phyloP scores from a whole-genome alignment of 2,797 vertebrate genomes.

The Anabacerthia variegaticeps region DNA sequence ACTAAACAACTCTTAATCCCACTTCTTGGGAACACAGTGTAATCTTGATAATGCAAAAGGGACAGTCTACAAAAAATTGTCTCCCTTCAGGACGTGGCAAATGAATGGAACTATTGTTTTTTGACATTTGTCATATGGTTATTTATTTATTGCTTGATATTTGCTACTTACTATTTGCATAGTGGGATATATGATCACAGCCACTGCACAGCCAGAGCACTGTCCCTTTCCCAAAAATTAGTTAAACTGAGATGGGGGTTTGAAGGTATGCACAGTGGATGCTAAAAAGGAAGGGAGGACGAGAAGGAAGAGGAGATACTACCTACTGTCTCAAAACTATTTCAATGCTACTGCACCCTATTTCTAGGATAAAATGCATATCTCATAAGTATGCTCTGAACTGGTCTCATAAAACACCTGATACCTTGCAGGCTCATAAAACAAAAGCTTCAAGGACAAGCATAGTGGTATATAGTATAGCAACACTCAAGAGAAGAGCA shows the following conservation, averaged over 20 bases:
- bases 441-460: not conserved
- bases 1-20: not conserved
- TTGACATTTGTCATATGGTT: rapidly evolving
- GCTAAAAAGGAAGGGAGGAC: not conserved
- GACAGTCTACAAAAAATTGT: not conserved
- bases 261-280: not conserved
- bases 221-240: not conserved
- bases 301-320: not conserved
- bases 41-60: not conserved
- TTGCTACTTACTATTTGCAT: not conserved
- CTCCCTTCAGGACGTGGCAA: not conserved
- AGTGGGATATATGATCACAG: not conserved
- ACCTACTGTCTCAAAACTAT: not conserved
- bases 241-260: not conserved
- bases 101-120: not conserved
- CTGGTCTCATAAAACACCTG: not conserved
- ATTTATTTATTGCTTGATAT: not conserved
- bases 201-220: not conserved
- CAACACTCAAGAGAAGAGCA: not conserved
- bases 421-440: not conserved
- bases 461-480: not conserved
- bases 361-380: not conserved
- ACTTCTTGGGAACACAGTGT: not conserved
- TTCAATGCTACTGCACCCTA: not conserved
- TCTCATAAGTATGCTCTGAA: not conserved